Base-by-base conservation (phyloP, 64 coral and sea anemone species). In the Exaiptasia diaphana region DNA sequence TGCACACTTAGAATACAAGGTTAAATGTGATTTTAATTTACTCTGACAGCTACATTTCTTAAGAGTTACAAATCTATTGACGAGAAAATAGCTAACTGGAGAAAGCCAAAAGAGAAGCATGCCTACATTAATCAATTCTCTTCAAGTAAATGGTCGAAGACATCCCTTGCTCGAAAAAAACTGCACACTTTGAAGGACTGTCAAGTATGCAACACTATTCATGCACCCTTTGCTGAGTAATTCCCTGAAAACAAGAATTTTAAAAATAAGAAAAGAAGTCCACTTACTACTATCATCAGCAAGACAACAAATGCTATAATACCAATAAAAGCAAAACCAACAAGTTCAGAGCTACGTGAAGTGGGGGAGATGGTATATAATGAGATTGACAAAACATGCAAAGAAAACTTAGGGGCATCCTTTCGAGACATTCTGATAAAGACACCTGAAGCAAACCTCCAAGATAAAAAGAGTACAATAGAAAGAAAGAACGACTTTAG, bases 371-470 rank as follows among this genome's bases (percentile, higher is more conserved):
- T 53, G 31, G 53, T 77, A 2, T 55, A 35, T 56, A 55, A 27
- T 18, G 53, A 50, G 20, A 55, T 55, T 53, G n/a, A 77, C 15
- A 37, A 56, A 50, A 53, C 50, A 20, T 77, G 74, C 46, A 32
- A 39, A 22, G 29, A 77, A 53, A 12, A 77, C 8, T 20, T 58
- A 12, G 49, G 49, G n/a, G 56, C 53, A 53, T 22, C 48, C 14
- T 77, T 77, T 38, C 49, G 50, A 54, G 49, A 77, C 9, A 20
- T 77, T 8, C 74, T 77, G 13, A 12, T 77, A 54, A 33, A 29
- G 38, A 31, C 38, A 15, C 74, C 74, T 20, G 28, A 77, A 27
- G 24, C 53, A 53, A 52, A 33, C 33, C 50, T 77, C 2, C 74
- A 77, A 26, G 18, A 63, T 7, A 74, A 74, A 33, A 9, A 45